Base-by-base conservation (phyloP, 2,113 vertebrate genomes). In the Rhea americana region DNA sequence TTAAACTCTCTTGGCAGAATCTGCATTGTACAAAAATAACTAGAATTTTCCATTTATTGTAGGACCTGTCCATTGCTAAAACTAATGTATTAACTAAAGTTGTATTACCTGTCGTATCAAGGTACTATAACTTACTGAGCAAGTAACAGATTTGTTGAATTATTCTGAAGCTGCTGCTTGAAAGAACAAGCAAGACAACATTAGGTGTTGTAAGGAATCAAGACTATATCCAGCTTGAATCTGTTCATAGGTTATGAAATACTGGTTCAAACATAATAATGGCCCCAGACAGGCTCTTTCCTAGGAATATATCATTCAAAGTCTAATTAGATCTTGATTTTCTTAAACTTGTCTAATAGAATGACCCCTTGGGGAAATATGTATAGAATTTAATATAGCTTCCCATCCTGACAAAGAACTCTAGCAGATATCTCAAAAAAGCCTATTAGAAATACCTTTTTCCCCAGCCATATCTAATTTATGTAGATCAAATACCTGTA, bases 361-460 rank as follows among this genome's bases (percentile, higher is more conserved):
- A 17, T 25, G 24, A 50, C 14, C 5, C 20, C 71, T 63, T 41
- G 11, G 13, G 21, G 13, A 90, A 63, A 85, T 61, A 61, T 2
- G 1, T 32, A 61, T 59, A 55, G 39, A 68, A 63, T 68, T 77
- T 51, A 72, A 85, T 63, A 16, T n/a, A 2, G 2, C 75, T 95
- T 63, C 20, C 26, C 45, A 70, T 74, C 7, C 50, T 39, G 50
- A 41, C 24, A 84, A 5, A 20, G 51, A 86, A 84, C 83, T 83
- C 30, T 70, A 71, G 35, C 2, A 66, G 37, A 35, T 66, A 65
- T 28, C 20, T 14, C 7, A 37, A 66, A 89, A 89, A 41, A 67
- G 0, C 2, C 3, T 32, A 41, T n/a, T 41, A 61, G 43, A 86
- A 88, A 63, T 17, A 12, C 3, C 0, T 0, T 43, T 14, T 72